Percentiles rank a stretch among this genome's conserved stretches.
Conservation (phyloP, 2,797 vertebrate genomes). For the Xenopus petersii region DNA sequence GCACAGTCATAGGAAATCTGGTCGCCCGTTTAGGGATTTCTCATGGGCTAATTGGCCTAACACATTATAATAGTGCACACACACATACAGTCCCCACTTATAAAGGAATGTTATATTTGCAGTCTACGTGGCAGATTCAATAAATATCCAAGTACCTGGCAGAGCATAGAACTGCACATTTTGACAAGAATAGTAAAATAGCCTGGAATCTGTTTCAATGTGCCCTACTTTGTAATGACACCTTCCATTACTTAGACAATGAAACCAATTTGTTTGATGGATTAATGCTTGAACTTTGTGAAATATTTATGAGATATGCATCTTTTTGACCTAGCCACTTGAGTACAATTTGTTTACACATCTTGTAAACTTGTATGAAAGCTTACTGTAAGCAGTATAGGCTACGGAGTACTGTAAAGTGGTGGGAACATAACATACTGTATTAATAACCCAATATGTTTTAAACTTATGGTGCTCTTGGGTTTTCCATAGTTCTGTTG, state of each 20-base stretch:
- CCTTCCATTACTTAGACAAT: constrained; percentile 37
- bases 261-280: constrained; percentile 18
- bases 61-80: no score
- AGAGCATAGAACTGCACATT: neutral
- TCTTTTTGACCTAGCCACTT: constrained; percentile 3
- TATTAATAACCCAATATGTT: no score
- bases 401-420: neutral
- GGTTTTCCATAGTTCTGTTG: no score
- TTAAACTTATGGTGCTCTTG: no score
- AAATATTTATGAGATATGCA: constrained; percentile 3
- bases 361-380: neutral
- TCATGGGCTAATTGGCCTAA: no score
- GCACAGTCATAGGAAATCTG: no score
- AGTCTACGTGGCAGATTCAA: neutral
- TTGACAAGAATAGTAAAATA: constrained; percentile 17
- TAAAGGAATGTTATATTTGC: no score
- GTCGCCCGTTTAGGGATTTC: no score
- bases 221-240: constrained; percentile 41
- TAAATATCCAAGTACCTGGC: neutral
- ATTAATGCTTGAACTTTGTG: constrained; percentile 8
- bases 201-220: constrained; percentile 13
- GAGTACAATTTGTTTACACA: constrained; percentile 1
- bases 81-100: no score
- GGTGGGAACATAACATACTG: no score
- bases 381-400: neutral